Evolutionary conservation across 2,888 invertebrate species (phyloP), one percentile per base, ranked within the genome.

Genomic region (Latrodectus elegans): DNA sequence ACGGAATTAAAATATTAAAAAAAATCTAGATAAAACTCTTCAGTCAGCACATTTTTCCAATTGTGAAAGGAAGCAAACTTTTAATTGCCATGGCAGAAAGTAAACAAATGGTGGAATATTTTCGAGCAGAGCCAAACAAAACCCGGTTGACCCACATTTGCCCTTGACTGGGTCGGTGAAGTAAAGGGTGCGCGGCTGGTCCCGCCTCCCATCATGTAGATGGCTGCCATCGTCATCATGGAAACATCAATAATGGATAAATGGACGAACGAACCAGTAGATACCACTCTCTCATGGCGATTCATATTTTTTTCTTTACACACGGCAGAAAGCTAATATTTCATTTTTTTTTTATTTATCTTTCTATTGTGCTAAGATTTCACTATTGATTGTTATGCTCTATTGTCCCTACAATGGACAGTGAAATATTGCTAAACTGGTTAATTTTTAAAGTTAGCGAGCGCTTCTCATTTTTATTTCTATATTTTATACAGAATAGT

Each of bases 121-220:
- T 10, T 10, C n/a, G 67, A 78, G n/a, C 55, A 67, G 67, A 64
- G 75, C 70, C 75, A 76, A 72, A 75, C 70, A 22, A 65, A 68
- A 81, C 72, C 67, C 52, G 72, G 38, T 67, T 76, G 86, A 87
- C 86, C 86, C 86, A 87, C 86, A 87, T 81, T 77, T 87, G 86
- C 81, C 86, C 86, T 87, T 87, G 86, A 87, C 81, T 71, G 79
- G 77, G 64, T 71, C 53, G 70, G 26, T n/a, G 38, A 53, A 65
- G 72, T 78, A 84, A 84, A 84, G 85, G 75, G 74, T 87, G 76
- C 75, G 81, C 81, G 64, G 68, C 26, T 65, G 76, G 79, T 81
- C 72, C 77, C 81, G 81, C 77, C 79, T 75, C 22, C 65, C 73
- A 73, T 81, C 65, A 72, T 71, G 75, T 51, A 64, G 71, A 72